Evolutionary conservation across 1,140 invertebrate genomes (phyloP), one percentile per base, ranked within the genome.

Genomic region (Venturia canescens): DNA sequence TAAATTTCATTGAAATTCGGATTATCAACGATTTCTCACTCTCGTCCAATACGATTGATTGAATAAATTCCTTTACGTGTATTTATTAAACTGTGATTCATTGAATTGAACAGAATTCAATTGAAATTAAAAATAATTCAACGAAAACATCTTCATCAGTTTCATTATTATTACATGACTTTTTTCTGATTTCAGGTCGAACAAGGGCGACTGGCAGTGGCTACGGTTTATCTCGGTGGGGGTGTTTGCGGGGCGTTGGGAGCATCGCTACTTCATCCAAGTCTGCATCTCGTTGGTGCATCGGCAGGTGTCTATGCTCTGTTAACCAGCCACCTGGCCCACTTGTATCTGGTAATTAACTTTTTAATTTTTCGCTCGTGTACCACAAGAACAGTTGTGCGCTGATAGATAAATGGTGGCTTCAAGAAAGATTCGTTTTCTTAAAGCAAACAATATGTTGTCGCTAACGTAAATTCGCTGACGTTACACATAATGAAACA

Each of bases 251-350:
- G 96, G 69, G 95, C 95, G 1, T 90, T 97, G 53, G 95, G 96
- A 48, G 96, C 96, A 11, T 96, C 96, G 11, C 93, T 96, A 81
- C 91, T 96, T 84, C 97, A 98, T 90, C 96, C 97, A 0, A 90
- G 93, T 85, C 93, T 97, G 63, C 94, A 93, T 83, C 93, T 99
- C 76, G 95, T 98, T 67, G 98, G 98, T 21, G 97, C 98, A 66
- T 98, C 97, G 69, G 98, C 97, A 16, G 98, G 98, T n/a, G 97
- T 98, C 74, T 99, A 99, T 92, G 96, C 98, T 34, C 91, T 99
- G 57, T 94, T 99, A 66, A 95, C 97, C 50, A 98, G 97, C 83
- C 97, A 99, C 90, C 92, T 98, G 71, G 95, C 98, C 27, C 97
- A 97, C 91, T 94, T 98, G 74, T 94, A 97, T 88, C 92, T 98